Percentiles rank a stretch among this genome's conserved stretches.
These are phyloP conservation scores for Colaptes auratus DNA, from an alignment of 2,113 vertebrate species.

Conservation along the genomic window DNA sequence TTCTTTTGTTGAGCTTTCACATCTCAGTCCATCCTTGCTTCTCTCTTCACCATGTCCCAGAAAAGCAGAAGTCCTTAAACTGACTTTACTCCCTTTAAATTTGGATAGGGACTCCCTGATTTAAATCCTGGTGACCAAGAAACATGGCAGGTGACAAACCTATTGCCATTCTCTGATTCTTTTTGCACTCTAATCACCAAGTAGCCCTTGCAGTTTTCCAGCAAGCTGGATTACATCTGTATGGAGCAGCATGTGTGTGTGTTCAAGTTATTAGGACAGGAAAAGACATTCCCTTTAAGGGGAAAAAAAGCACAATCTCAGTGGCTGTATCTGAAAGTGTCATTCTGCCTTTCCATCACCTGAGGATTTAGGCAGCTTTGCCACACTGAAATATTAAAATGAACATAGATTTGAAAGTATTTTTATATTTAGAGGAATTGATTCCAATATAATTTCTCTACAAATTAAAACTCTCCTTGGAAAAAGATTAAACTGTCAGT, in stretches of 20 bases:
- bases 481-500: slow-evolving; percentile 63
- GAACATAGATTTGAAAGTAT: slow-evolving; percentile 41
- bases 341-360: slow-evolving; percentile 39
- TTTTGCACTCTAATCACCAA: neutral
- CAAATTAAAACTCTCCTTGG: slow-evolving; percentile 66
- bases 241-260: neutral
- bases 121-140: neutral
- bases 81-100: neutral
- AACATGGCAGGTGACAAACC: neutral
- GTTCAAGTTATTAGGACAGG: neutral
- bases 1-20: neutral
- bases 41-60: neutral
- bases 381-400: slow-evolving; percentile 35
- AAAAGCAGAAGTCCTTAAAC: neutral
- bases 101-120: neutral
- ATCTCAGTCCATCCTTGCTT: neutral
- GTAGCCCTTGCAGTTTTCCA: neutral
- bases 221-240: neutral
- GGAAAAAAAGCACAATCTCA: neutral
- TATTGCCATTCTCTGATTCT: neutral
- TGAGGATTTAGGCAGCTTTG: slow-evolving; percentile 1
- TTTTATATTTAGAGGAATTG: slow-evolving; percentile 55
- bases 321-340: neutral
- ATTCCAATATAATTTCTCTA: slow-evolving; percentile 55
- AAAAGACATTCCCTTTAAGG: neutral